These are phyloP conservation scores for Conus betulinus DNA, from an alignment of 1,140 invertebrate genomes.

Conservation along the genomic window DNA sequence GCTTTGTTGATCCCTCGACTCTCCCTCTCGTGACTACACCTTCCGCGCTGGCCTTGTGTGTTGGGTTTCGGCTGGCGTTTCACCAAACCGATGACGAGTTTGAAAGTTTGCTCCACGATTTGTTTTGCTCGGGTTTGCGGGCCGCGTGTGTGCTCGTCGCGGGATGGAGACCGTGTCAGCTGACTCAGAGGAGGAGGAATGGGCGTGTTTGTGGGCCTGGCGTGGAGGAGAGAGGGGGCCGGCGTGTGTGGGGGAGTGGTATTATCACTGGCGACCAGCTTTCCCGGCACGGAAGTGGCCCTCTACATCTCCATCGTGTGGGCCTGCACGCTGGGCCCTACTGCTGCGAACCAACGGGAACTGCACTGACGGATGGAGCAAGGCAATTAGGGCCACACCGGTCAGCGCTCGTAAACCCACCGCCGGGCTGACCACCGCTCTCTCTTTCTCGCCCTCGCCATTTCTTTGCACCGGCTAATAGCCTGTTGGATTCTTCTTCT, in stretches of 20 bases:
- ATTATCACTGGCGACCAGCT: constrained; percentile 14
- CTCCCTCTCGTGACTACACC: not conserved
- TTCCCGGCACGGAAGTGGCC: constrained; percentile 21
- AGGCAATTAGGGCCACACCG: not conserved
- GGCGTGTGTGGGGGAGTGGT: not conserved
- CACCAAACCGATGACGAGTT: constrained; percentile 1
- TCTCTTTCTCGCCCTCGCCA: not conserved
- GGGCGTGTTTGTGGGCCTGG: not conserved
- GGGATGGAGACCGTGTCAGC: not conserved
- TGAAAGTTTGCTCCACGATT: not conserved
- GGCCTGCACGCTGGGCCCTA: not conserved
- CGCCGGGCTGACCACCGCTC: not conserved
- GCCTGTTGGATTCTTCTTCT: no score
- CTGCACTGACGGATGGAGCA: not conserved
- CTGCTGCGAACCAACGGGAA: constrained; percentile 6
- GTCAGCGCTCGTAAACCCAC: not conserved
- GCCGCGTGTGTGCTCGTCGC: not conserved
- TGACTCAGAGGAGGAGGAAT: not conserved
- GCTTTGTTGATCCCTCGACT: not conserved
- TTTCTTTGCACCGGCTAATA: not conserved
- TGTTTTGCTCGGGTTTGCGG: not conserved
- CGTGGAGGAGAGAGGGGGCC: not conserved
- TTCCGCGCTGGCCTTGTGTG: not conserved
- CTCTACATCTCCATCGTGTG: not conserved
- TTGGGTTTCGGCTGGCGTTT: not conserved